Evolutionary conservation across 2,797 vertebrate genomes (phyloP).

Genomic region (Pteropus rufus): DNA sequence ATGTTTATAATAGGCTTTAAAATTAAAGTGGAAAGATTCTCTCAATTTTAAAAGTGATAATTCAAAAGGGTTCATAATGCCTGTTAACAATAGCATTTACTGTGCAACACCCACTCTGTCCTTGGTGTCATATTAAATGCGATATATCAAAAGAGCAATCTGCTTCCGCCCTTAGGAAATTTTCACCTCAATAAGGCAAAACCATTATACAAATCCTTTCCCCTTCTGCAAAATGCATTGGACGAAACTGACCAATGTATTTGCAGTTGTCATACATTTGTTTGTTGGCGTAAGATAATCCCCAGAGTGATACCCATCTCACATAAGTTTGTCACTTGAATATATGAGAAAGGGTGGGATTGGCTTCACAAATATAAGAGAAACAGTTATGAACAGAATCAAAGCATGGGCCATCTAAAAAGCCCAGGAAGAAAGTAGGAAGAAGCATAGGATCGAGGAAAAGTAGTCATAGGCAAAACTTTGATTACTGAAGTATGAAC

Average conservation of each 20-base stretch:
- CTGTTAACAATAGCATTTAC: background rate
- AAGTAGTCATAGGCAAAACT: background rate
- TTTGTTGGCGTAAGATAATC: background rate
- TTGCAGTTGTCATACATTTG: background rate
- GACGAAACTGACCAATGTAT: background rate
- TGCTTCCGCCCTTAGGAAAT: background rate
- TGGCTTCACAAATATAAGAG: background rate
- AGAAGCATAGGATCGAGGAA: background rate
- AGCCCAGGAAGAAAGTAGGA: background rate
- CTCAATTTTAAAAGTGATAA: conserved; percentile 15
- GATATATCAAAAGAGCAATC: background rate
- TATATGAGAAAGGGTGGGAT: background rate
- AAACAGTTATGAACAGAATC: background rate
- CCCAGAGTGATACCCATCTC: background rate
- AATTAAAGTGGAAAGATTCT: conserved; percentile 4
- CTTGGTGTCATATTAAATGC: background rate
- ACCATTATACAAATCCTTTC: background rate
- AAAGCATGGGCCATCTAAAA: background rate
- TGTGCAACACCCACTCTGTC: background rate
- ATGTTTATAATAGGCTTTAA: conserved; percentile 7
- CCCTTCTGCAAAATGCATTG: background rate
- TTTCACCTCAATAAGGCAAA: background rate
- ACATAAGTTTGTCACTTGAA: background rate
- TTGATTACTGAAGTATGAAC: background rate
- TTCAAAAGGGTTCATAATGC: background rate